phyloP scores from a whole-genome alignment of 2,113 vertebrate species.

The Gallinago media region DNA sequence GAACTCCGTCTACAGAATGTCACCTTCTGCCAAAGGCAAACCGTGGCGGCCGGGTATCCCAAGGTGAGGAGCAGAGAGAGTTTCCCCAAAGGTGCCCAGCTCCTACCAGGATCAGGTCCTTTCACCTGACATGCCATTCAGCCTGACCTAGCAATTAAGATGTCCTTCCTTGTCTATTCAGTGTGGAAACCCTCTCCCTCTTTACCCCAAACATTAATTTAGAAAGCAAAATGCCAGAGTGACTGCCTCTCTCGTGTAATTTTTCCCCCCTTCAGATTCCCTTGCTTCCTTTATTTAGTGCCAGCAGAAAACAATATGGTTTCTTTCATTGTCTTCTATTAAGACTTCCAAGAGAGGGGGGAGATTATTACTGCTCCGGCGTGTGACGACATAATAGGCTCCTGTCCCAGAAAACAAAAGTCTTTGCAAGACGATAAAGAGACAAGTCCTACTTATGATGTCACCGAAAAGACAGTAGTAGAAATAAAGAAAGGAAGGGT shows the following conservation, averaged over 20 bases:
- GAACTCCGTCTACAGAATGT: neutral
- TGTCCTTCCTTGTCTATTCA: conserved; percentile 37
- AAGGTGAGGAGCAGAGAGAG: neutral
- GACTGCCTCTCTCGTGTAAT: conserved; percentile 14
- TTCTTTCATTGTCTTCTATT: conserved; percentile 63
- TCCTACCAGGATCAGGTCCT: conserved; percentile 15
- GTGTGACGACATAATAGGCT: conserved; percentile 81
- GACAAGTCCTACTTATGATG: conserved; percentile 81
- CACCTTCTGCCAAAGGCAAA: neutral
- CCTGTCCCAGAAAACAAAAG: conserved; percentile 82
- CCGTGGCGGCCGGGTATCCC: rapidly evolving
- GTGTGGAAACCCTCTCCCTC: conserved; percentile 52
- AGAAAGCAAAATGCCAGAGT: conserved; percentile 36
- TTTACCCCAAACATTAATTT: conserved; percentile 59
- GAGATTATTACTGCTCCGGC: conserved; percentile 69
- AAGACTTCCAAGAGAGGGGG: conserved; percentile 48
- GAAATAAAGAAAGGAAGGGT: conserved; percentile 55
- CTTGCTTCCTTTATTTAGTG: conserved; percentile 66
- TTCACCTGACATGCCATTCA: conserved; percentile 37
- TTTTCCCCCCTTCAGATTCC: conserved; percentile 30
- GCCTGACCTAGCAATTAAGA: conserved; percentile 55
- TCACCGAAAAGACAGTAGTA: conserved; percentile 73
- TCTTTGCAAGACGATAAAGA: conserved; percentile 55
- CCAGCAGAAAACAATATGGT: conserved; percentile 41
- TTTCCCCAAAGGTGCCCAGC: neutral